Conservation (phyloP, 2,113 vertebrate species). For the Reinhardtius hippoglossoides region DNA sequence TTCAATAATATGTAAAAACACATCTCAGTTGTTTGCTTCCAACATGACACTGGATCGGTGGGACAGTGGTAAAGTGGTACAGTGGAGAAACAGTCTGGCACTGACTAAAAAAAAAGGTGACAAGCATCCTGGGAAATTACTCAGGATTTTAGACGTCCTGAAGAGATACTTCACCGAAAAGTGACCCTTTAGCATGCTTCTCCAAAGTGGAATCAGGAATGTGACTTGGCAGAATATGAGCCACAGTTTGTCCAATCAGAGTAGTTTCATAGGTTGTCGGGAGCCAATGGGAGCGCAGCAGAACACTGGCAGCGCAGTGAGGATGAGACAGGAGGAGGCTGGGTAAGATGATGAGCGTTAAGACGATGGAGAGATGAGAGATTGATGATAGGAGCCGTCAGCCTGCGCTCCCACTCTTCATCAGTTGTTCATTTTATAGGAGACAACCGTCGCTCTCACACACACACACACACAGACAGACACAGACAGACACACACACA, state of each 20-base stretch:
- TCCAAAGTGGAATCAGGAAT: conserved; percentile 13
- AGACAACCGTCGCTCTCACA: conserved; percentile 38
- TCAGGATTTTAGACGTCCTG: not conserved
- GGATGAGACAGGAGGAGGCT: conserved; percentile 7
- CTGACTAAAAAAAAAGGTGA: not conserved
- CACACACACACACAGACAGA: conserved; percentile 16
- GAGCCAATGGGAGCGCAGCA: conserved; percentile 42
- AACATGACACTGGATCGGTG: not conserved
- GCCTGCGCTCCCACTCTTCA: conserved; percentile 69
- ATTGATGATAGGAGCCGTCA: conserved; percentile 80
- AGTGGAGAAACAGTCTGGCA: not conserved
- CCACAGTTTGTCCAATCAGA: conserved; percentile 27
- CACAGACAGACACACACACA: conserved; percentile 25
- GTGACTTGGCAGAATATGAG: conserved; percentile 6
- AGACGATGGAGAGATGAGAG: conserved; percentile 75
- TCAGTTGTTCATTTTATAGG: conserved; percentile 80
- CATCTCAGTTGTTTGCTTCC: too few species aligned
- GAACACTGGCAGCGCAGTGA: not conserved
- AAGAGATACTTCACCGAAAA: not conserved
- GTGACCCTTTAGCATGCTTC: not conserved
- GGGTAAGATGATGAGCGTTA: conserved; percentile 60
- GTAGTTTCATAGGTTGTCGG: rapidly evolving
- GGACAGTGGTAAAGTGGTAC: too few species aligned
- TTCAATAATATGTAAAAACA: not conserved
- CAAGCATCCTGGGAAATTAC: conserved; percentile 1